Evolutionary conservation across 1,140 invertebrate species (phyloP).

Genomic region (Drosophila serrata): DNA sequence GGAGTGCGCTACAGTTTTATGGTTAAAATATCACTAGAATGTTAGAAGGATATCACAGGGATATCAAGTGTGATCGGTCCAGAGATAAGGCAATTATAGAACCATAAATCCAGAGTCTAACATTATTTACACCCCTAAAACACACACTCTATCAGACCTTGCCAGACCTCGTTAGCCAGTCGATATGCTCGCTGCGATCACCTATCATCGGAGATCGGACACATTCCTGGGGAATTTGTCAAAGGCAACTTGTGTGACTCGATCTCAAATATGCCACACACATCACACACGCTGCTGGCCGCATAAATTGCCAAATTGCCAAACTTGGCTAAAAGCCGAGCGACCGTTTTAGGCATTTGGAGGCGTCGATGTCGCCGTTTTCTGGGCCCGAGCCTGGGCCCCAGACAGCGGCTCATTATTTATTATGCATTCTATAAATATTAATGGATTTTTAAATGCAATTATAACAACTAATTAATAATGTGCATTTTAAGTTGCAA

Average conservation of each 20-base stretch:
- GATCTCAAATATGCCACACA: slow-evolving; percentile 77
- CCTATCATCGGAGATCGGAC: slow-evolving; percentile 29
- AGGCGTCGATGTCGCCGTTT: slow-evolving; percentile 70
- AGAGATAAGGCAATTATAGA: slow-evolving; percentile 23
- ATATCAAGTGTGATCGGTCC: slow-evolving; percentile 19
- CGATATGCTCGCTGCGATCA: slow-evolving; percentile 44
- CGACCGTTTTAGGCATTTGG: slow-evolving; percentile 71
- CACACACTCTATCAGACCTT: background rate
- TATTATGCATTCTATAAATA: slow-evolving; percentile 85
- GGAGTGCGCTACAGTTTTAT: slow-evolving; percentile 56
- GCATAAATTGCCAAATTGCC: slow-evolving; percentile 83
- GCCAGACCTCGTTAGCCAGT: slow-evolving; percentile 7
- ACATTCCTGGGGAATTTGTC: slow-evolving; percentile 76
- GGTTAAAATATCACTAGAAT: background rate
- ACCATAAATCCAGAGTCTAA: slow-evolving; percentile 21
- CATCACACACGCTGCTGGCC: slow-evolving; percentile 36
- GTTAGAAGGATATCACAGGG: background rate
- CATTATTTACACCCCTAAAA: background rate
- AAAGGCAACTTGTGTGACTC: slow-evolving; percentile 66
- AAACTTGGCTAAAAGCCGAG: slow-evolving; percentile 57
- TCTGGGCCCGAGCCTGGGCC: background rate
- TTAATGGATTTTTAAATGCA: slow-evolving; percentile 85
- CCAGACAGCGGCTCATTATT: slow-evolving; percentile 72
- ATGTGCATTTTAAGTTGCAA: slow-evolving; percentile 82
- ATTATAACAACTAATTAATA: slow-evolving; percentile 85